A percentile compares a stretch with the other conserved stretches of the same genome.
These are phyloP conservation scores for Ophraella communa DNA, from an alignment of 2,888 invertebrate species.

Conservation along the genomic window DNA sequence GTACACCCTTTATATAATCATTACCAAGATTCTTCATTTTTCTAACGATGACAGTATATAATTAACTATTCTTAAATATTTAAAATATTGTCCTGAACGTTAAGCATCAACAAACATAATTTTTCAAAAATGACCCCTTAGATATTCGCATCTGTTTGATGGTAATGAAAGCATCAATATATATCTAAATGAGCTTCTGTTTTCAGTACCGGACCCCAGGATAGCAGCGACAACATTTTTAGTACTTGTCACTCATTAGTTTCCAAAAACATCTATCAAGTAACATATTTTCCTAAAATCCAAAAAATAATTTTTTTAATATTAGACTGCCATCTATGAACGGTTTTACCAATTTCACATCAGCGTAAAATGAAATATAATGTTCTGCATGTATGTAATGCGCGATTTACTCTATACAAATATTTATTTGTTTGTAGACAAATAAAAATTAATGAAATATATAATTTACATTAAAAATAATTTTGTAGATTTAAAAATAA, in stretches of 20 bases:
- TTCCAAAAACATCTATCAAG: not conserved
- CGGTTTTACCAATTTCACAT: too few relatives aligned
- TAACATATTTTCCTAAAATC: too few relatives aligned
- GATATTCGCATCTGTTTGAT: not conserved
- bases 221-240: not conserved
- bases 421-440: too few relatives aligned
- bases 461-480: too few relatives aligned
- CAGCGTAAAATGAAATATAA: too few relatives aligned
- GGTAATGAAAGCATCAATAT: conserved; percentile 3
- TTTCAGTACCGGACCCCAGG: not conserved
- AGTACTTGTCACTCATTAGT: not conserved
- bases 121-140: not conserved
- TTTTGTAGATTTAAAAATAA: too few relatives aligned
- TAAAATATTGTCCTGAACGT: not conserved
- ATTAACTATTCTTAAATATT: not conserved
- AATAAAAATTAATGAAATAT: too few relatives aligned
- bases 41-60: not conserved
- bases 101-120: not conserved
- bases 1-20: not conserved
- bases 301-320: too few relatives aligned
- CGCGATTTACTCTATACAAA: too few relatives aligned
- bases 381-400: too few relatives aligned
- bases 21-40: not conserved
- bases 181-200: conserved; percentile 2
- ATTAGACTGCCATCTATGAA: too few relatives aligned